Base-by-base conservation (phyloP, 2,888 invertebrate species). In the Digitonthophagus gazella region DNA sequence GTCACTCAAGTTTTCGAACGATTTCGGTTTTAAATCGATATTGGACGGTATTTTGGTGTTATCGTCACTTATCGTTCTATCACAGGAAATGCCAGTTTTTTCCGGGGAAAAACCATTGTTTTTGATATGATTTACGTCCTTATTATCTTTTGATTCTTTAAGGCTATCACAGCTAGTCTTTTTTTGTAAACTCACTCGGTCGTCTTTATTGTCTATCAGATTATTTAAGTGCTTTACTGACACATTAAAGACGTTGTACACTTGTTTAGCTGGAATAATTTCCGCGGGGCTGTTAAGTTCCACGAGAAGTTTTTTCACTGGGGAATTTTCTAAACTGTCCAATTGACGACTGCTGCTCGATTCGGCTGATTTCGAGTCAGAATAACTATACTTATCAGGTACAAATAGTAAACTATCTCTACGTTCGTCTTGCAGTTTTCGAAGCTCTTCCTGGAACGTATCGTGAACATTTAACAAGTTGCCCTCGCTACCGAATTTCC, bases 401-500 rank as follows among this genome's bases (percentile, higher is more conserved):
- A 83, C 83, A 78, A 83, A 83, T 72, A 82, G 78, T 75, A 82
- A 75, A 78, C 83, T 83, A 76, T 83, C 83, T 70, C 80, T 76
- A 68, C 81, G 76, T 71, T 82, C 82, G 74, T 82, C 82, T 72
- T 84, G 81, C 63, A 86, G 78, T 74, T 85, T 86, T 72, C 82
- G 84, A 68, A 88, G 76, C 65, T 86, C 85, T 69, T 86, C 84
- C 75, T 86, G 84, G 73, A 88, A 87, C 68, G 85, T 85, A 68
- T 86, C 85, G 68, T 85, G 84, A 57, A 86, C 81, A 72, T 82
- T 85, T 63, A 84, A 82, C 28, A 88, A 81, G 74, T 86, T 87
- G 20, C 87, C 86, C 71, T 88, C 88, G 75, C 87, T 88, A 19
- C 86, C 86, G 67, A 84, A 86, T 8, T 82, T 79, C 19, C 82